Base-by-base conservation (phyloP, 2,113 vertebrate genomes). In the Pholis gunnellus region DNA sequence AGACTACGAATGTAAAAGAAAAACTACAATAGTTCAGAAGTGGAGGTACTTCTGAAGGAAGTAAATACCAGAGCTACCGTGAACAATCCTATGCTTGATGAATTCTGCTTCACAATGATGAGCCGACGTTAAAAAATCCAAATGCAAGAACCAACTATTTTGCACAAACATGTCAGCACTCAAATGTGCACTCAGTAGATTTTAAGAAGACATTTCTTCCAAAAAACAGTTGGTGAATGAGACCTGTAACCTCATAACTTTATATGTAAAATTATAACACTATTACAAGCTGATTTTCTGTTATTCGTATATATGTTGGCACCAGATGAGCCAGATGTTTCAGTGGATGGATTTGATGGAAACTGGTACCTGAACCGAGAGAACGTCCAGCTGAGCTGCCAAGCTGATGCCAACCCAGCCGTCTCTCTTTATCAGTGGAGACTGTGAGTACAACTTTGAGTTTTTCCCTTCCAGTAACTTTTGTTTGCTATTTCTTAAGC, bases 291-390 rank as follows among this genome's bases (percentile, higher is more conserved):
- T 76, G 14, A 11, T 27, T 48, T 9, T 22, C 36, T 52, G 9
- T 63, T 38, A 0, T 59, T 72, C 67, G 36, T 40, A 18, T 40
- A 18, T 80, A 5, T 72, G 38, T 42, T 34, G 42, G 27, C 52
- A 66, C 77, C 94, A 99, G 98, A 98, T 40, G 97, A 99, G 88
- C 97, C 98, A 0, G 96, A 98, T 74, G 97, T 99, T 70, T 94
- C 94, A 44, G 96, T 99, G 0, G 97, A 98, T n/a, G 98, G 98
- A 6, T 99, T 96, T 64, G 98, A 99, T 87, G 97, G 97, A 65
- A 99, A 99, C 92, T 99, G 98, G 98, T 99, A 97, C 85, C 91
- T 99, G 82, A 98, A 97, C 91, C 93, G 98, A 75, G 96, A 95
- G 75, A 97, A 98, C 0, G 97, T 98, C 81, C 96, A 96, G 90